Base-by-base conservation (phyloP, 2,797 vertebrate genomes). In the Eleutherodactylus coqui region DNA sequence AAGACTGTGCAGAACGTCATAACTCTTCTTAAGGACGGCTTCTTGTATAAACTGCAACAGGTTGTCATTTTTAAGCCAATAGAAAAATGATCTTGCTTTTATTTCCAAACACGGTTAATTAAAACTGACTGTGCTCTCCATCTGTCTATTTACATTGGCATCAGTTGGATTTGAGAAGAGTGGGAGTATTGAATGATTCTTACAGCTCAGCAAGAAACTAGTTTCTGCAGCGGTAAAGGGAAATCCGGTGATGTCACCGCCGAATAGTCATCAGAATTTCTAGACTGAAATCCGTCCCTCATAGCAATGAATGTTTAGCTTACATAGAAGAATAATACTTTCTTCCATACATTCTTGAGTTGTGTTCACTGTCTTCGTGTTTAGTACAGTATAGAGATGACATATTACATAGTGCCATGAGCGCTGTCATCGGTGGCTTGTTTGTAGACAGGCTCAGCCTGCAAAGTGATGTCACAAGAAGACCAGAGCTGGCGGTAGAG, bases 101-200 rank as follows among this genome's bases (percentile, higher is more conserved):
- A n/a, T 73, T 43, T 43, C 41, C 34, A 45, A 41, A 45, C 38
- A 27, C 24, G 8, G 38, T 24, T 70, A 10, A 69, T 38, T 41
- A 11, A 41, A 45, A 13, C 69, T 43, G 69, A 43, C 9, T 5
- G 9, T 14, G 41, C 41, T 24, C 24, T 45, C 38, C 41, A 73
- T 73, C 69, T 41, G 69, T 72, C 21, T 43, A 72, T 72, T 72
- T n/a, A 72, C 43, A 43, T 72, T 72, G 69, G 69, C 69, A 43
- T 41, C 19, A 14, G 36, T 13, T n/a, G 24, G 69, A 43, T 72
- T 13, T 43, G 36, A 69, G 69, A 72, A 43, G 69, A 43, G 69
- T 72, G 69, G 69, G 69, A 72, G 69, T 41, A 36, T n/a, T 13
- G 24, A 21, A 27, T 73, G 11, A 73, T 45, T 73, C 41, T 73